Base-by-base conservation (phyloP, 2,888 invertebrate genomes). In the Scaptomyza parva region DNA sequence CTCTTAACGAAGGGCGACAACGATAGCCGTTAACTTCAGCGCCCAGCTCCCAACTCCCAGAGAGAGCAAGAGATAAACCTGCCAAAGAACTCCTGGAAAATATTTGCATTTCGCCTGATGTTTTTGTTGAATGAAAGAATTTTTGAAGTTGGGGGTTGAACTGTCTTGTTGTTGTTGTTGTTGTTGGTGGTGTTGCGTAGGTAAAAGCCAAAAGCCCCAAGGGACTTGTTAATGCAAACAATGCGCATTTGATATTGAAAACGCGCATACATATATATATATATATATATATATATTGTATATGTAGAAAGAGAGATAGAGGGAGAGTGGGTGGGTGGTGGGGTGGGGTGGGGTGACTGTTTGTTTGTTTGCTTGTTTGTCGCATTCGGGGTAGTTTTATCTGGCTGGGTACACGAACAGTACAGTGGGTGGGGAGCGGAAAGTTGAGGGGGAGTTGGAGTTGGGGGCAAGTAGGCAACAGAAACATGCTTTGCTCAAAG, bases 211-310 rank as follows among this genome's bases (percentile, higher is more conserved):
- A 67, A 70, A 61, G 39, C 53, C 88, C 78, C 83, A 50, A 44
- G 86, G 79, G 90, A 89, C 84, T 88, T 89, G 88, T 89, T 89
- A 89, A 89, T 89, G 86, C 88, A 86, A 78, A 83, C 86, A 86
- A 83, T 83, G 78, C 73, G 81, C 78, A 82, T 82, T 82, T 86
- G 71, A 82, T 84, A 86, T 82, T 75, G 67, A 77, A 71, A 78
- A 75, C 65, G 59, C 61, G 71, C 50, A 1, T 47, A 30, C 9
- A 30, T 14, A 35, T 12, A 35, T 14, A 7, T 12, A 14, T 14
- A 35, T 12, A 35, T 7, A 30, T 7, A 12, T 12, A 30, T 12
- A 33, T 4, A 20, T 9, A 18, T 47, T n/a, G n/a, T n/a, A n/a
- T n/a, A n/a, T n/a, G n/a, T n/a, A n/a, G n/a, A n/a, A n/a, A n/a